Base-by-base conservation (phyloP, 2,113 vertebrate species). In the Neofelis nebulosa region DNA sequence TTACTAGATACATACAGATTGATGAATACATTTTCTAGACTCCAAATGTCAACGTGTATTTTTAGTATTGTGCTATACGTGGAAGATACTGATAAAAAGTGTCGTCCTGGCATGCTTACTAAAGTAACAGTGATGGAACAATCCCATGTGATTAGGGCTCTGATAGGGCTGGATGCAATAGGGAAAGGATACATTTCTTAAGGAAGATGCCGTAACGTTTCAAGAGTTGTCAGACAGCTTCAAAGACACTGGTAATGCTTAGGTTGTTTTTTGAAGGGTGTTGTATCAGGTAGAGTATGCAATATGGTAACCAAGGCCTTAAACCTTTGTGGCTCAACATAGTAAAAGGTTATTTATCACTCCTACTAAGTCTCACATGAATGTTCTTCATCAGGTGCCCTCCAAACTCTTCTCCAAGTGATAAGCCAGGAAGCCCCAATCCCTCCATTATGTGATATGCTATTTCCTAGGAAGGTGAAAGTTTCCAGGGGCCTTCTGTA, bases 181-280 rank as follows among this genome's bases (percentile, higher is more conserved):
- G 25, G 31, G 19, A 8, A 41, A 15, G 2, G 38, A 36, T 12
- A 0, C 3, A 0, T 61, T 61, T 61, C 57, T 61, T 61, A 61
- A 2, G 29, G 57, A 45, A 18, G 15, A 61, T 33, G 29, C 3
- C 31, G 38, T 61, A 38, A 7, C 52, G 36, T 65, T 66, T 10
- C 45, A 13, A 1, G 15, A 45, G 33, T 6, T 13, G 13, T 9
- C 16, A 45, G 36, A 2, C 3, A 15, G 15, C 45, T 25, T 73
- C 31, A 0, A 27, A 61, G 74, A 23, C 1, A 0, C 3, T 7
- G 4, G 4, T 2, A 8, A 27, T 23, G 61, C 29, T 1, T 1
- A 12, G 7, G 41, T 23, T 2, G 52, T n/a, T 7, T 10, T 23
- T 6, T 66, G 31, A 57, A 16, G 13, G 15, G 0, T 33, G 5